Base-by-base conservation (phyloP, 1,140 invertebrate genomes). In the Prorops nasuta region DNA sequence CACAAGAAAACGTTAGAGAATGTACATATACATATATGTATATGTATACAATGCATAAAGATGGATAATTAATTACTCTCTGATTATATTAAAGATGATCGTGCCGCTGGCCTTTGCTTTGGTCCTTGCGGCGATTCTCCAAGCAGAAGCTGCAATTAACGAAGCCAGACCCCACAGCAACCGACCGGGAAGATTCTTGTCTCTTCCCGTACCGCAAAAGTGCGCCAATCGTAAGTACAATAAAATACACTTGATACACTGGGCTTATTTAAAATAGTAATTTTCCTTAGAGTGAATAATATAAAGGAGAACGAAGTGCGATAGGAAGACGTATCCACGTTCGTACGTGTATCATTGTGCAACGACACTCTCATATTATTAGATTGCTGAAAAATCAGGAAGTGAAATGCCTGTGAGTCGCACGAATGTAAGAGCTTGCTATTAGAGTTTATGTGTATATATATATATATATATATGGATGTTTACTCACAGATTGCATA, bases 151-250 rank as follows among this genome's bases (percentile, higher is more conserved):
- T 18, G 76, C 76, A 20, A 75, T 79, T 56, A 78, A 62, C 47
- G 76, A 80, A 56, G 66, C 71, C 20, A 66, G 77, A 55, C 76
- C 71, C 35, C 71, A 69, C 39, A 70, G 66, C 47, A 80, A 79
- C 54, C 68, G 72, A 51, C 79, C 81, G 31, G 89, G 89, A 64
- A 80, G 89, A 66, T 92, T 91, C 78, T 80, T 92, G 42, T 86
- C 89, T 38, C 81, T 91, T 44, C 89, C 89, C 17, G 79, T 84
- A 47, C 81, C 89, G 51, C 81, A 87, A 64, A 92, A 92, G 80
- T 92, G 89, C 76, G 82, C 87, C 24, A 87, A 83, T 74, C 83
- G 89, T 92, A 80, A 89, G 89, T 89, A 48, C n/a, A n/a, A n/a
- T n/a, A n/a, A n/a, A n/a, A n/a, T n/a, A n/a, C n/a, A 17, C n/a